Evolutionary conservation across 2,888 invertebrate genomes (phyloP), one percentile per base, ranked within the genome.

Genomic region (Heterodera filipjevi): DNA sequence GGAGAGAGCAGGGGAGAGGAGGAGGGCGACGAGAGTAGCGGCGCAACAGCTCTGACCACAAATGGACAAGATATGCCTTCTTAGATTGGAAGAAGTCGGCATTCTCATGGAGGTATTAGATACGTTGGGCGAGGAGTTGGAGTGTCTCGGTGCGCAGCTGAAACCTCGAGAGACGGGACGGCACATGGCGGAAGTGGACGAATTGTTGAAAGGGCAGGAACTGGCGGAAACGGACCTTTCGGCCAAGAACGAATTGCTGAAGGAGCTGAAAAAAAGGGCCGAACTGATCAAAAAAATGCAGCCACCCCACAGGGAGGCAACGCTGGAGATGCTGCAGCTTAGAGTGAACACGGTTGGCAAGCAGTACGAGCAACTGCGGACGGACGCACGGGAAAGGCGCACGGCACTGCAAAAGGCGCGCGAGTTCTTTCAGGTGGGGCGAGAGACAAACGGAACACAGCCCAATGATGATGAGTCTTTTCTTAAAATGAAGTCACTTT

Each of bases 131-230:
- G 93, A 93, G 39, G 94, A 95, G 12, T 93, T 98, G 76, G 92
- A 46, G 19, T 14, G 30, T 19, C 30, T 75, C 6, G 66, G 75
- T 8, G 70, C 35, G 71, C 80, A 68, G 16, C 68, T 68, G 33
- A 68, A 68, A 22, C 32, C 16, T 49, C 85, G 87, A 3, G 96
- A 96, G 89, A 94, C 94, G 5, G 97, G 96, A 0, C 94, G 95
- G 0, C 98, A 99, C 91, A 91, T 98, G 75, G 92, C 95, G 81
- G 97, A 95, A 59, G 96, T 96, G 14, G 97, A 98, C 90, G 96
- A 98, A 83, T 91, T 96, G 66, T 91, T 98, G 77, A 96, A 97
- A 86, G 95, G 95, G 81, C 96, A 98, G 90, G 94, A 94, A 27
- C 91, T 99, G 71, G 94, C 95, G 86, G 97, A 98, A 90, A 91